Evolutionary conservation across 1,140 invertebrate species (phyloP).

Genomic region (Hylaeus volcanicus): DNA sequence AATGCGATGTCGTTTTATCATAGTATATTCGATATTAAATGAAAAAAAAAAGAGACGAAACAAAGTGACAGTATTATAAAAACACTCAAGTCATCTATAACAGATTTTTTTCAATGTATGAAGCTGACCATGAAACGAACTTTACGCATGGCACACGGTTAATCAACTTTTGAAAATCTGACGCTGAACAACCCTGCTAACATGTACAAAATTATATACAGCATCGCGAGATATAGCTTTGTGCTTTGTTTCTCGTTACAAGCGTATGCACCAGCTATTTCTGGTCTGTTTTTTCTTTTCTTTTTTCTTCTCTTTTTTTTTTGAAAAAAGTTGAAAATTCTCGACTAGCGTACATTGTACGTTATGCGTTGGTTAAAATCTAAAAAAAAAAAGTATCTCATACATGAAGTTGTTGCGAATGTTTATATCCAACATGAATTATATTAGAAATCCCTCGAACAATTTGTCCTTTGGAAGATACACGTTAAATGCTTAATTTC

Average conservation of each 20-base stretch:
- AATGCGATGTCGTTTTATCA: constrained; percentile 28
- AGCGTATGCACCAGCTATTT: constrained; percentile 19
- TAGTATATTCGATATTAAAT: constrained; percentile 20
- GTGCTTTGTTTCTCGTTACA: constrained; percentile 41
- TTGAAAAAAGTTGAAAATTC: constrained; percentile 39
- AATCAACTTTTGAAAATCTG: constrained; percentile 41
- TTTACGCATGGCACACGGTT: constrained; percentile 69
- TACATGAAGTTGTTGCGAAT: constrained; percentile 39
- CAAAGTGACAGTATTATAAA: constrained; percentile 31
- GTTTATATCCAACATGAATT: constrained; percentile 14
- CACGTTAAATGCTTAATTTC: constrained; percentile 55
- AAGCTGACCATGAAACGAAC: constrained; percentile 55
- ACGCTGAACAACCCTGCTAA: constrained; percentile 59
- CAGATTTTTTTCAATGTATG: constrained; percentile 36
- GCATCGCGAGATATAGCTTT: constrained; percentile 50
- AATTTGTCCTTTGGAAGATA: constrained; percentile 43
- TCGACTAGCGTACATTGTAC: constrained; percentile 51
- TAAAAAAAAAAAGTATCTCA: constrained; percentile 47
- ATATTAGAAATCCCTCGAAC: constrained; percentile 13
- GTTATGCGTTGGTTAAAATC: constrained; percentile 30
- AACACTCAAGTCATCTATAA: constrained; percentile 44
- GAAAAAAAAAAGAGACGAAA: constrained; percentile 14
- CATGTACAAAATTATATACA: constrained; percentile 72
- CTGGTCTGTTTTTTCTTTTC: background rate
- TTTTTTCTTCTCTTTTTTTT: background rate